Evolutionary conservation across 2,888 invertebrate species (phyloP).

Genomic region (Harmothoe impar): DNA sequence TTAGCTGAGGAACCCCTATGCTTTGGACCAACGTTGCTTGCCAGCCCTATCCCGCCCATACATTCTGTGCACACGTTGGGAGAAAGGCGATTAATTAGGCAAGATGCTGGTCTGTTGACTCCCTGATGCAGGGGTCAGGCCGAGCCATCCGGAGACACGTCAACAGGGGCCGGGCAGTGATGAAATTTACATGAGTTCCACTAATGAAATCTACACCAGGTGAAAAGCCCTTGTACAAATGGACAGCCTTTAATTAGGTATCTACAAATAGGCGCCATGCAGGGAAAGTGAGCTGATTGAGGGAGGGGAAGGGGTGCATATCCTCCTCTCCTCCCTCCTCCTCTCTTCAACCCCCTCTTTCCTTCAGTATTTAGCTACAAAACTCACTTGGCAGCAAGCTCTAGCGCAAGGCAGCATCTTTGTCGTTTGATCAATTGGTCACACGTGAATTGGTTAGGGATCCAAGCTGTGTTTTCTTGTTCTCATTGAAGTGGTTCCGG

Average conservation of each 20-base stretch:
- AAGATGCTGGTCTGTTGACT: neutral
- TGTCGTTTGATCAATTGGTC: neutral
- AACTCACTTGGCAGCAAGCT: neutral
- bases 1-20: no score
- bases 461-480: no score
- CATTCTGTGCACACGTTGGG: neutral
- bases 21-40: no score
- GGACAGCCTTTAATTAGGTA: constrained; percentile 27
- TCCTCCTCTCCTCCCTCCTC: neutral
- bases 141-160: neutral
- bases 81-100: constrained; percentile 20
- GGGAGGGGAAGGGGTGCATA: neutral
- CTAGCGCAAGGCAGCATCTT: neutral
- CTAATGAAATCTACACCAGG: constrained; percentile 35
- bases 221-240: constrained; percentile 39
- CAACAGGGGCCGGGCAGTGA: neutral
- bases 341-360: neutral
- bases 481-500: no score
- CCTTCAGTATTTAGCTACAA: neutral
- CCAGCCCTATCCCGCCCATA: neutral
- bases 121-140: neutral
- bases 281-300: neutral
- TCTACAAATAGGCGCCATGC: constrained; percentile 15
- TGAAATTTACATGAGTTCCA: constrained; percentile 49
- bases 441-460: no score